phyloP scores from a whole-genome alignment of 2,888 invertebrate genomes.

The Trichopoda pennipes region DNA sequence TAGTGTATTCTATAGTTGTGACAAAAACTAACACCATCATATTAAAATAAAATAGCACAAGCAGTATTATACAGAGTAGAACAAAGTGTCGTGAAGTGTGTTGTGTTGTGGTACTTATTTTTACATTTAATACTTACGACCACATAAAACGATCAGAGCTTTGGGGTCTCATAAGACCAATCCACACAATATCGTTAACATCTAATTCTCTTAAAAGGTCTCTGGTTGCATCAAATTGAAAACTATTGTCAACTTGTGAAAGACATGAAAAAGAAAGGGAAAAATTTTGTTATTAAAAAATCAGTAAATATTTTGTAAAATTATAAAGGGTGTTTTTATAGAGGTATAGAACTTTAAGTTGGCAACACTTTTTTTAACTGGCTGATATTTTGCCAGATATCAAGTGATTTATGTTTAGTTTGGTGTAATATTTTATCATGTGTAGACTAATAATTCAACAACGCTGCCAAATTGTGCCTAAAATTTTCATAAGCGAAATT shows the following conservation, averaged over 20 bases:
- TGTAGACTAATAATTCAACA: no score
- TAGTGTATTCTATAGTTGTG: background rate
- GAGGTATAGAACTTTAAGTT: no score
- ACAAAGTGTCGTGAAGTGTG: background rate
- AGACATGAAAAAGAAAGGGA: constrained; percentile 28
- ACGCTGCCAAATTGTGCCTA: no score
- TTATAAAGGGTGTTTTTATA: no score
- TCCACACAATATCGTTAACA: constrained; percentile 89
- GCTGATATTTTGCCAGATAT: no score
- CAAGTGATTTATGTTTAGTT: no score
- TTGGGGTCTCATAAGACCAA: constrained; percentile 87
- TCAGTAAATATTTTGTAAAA: no score
- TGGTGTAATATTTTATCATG: no score
- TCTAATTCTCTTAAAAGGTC: constrained; percentile 89
- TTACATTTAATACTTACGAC: constrained; percentile 84
- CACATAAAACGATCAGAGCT: constrained; percentile 88
- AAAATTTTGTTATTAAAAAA: background rate
- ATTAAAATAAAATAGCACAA: background rate
- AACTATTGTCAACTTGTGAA: constrained; percentile 87
- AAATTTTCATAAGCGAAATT: no score
- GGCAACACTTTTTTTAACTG: no score
- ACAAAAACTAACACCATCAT: background rate
- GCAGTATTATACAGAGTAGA: background rate
- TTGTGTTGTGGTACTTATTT: background rate
- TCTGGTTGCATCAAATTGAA: constrained; percentile 89